phyloP scores from a whole-genome alignment of 2,113 vertebrate species.

The Tetrao urogallus region DNA sequence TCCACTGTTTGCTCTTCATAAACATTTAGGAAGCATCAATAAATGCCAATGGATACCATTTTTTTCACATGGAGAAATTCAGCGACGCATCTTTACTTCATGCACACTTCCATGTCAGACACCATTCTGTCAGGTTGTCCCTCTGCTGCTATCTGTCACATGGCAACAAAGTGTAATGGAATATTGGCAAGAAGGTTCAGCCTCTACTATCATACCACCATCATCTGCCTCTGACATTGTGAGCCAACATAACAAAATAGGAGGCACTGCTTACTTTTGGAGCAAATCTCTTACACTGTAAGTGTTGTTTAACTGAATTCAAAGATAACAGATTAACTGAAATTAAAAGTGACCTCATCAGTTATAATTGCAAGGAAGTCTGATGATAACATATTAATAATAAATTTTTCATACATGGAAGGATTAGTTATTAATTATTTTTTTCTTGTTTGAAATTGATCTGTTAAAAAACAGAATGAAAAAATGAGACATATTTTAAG shows the following conservation, averaged over 20 bases:
- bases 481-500: background rate
- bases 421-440: background rate
- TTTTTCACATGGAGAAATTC: background rate
- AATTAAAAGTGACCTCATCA: background rate
- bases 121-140: background rate
- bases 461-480: background rate
- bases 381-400: background rate
- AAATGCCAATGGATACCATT: background rate
- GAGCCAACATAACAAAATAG: background rate
- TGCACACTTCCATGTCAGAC: background rate
- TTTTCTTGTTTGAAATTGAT: background rate
- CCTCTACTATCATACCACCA: background rate
- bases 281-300: background rate
- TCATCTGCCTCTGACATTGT: background rate
- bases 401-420: background rate
- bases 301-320: background rate
- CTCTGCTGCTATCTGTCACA: background rate
- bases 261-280: too few relatives aligned
- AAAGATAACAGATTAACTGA: background rate
- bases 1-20: background rate
- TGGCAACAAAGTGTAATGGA: background rate
- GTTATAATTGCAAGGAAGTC: background rate
- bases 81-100: background rate
- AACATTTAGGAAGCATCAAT: background rate
- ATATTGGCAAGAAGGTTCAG: background rate